Evolutionary conservation across 2,797 vertebrate genomes (phyloP).

Genomic region (Notolepis coatsorum): DNA sequence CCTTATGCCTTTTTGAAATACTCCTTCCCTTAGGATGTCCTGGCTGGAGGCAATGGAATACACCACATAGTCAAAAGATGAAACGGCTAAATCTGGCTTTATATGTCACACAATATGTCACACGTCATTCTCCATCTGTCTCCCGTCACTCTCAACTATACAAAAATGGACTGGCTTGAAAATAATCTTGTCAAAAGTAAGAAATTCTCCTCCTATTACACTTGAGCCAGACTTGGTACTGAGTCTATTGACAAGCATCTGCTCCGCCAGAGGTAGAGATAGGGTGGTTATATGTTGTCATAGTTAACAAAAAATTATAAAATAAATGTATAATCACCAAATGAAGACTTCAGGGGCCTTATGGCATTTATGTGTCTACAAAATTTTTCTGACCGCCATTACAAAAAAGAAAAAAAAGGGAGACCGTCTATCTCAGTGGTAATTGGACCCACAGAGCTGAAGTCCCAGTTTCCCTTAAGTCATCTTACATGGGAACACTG

Average conservation of each 20-base stretch:
- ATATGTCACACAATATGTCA: not conserved
- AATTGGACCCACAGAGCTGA: slow-evolving; percentile 24
- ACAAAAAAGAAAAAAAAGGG: slow-evolving; percentile 26
- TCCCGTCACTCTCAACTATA: too few relatives aligned
- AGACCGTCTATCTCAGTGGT: slow-evolving; percentile 33
- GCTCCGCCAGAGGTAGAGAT: slow-evolving; percentile 3
- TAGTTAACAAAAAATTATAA: slow-evolving; percentile 24
- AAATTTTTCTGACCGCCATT: slow-evolving; percentile 42
- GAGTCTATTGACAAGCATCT: slow-evolving; percentile 24
- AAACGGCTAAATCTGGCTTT: not conserved
- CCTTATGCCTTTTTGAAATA: slow-evolving; percentile 16
- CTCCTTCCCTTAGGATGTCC: not conserved
- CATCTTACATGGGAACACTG: slow-evolving; percentile 52
- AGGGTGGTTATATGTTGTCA: not conserved
- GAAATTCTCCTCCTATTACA: slow-evolving; percentile 21
- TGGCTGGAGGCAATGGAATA: too few relatives aligned
- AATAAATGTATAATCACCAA: slow-evolving; percentile 20
- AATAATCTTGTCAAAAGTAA: slow-evolving; percentile 5
- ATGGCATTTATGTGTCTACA: slow-evolving; percentile 34
- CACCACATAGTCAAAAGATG: too few relatives aligned
- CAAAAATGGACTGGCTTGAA: too few relatives aligned
- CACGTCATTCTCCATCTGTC: too few relatives aligned
- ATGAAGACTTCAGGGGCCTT: slow-evolving; percentile 29
- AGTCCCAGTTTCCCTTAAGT: slow-evolving; percentile 59
- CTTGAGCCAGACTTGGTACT: slow-evolving; percentile 20